A percentile compares a stretch with the other conserved stretches of the same genome.
These are phyloP conservation scores for Lophotriccus pileatus DNA, from an alignment of 2,797 vertebrate genomes.

Conservation along the genomic window DNA sequence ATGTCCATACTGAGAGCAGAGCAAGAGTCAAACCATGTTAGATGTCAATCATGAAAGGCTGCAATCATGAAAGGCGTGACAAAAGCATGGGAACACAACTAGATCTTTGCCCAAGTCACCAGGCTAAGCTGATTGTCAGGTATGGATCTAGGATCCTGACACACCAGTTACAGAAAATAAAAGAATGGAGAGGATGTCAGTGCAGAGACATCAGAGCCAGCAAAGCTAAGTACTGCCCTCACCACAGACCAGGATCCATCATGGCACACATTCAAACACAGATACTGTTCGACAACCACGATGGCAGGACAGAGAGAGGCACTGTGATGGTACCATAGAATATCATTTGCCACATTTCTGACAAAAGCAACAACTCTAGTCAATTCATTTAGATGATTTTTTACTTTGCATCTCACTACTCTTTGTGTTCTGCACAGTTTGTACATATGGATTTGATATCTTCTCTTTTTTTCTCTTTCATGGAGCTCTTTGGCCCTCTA, in stretches of 20 bases:
- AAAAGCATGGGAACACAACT: background rate
- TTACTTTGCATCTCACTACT: background rate
- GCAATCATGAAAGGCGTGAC: rapidly evolving
- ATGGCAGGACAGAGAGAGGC: background rate
- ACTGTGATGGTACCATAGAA: background rate
- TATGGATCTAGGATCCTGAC: background rate
- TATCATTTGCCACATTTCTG: background rate
- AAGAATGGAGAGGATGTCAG: background rate
- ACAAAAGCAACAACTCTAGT: background rate
- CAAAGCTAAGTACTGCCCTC: background rate
- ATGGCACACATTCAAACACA: rapidly evolving
- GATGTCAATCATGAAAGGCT: background rate
- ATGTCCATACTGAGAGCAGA: background rate
- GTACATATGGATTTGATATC: background rate
- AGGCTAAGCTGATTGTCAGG: background rate
- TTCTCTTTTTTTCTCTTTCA: background rate
- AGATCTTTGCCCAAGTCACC: background rate
- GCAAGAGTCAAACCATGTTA: rapidly evolving
- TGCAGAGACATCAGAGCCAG: background rate
- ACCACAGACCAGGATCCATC: background rate
- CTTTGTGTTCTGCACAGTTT: background rate
- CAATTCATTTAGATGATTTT: background rate
- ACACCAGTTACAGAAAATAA: background rate
- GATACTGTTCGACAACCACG: rapidly evolving
- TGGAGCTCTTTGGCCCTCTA: background rate